Evolutionary conservation across 2,113 vertebrate species (phyloP).

Genomic region (Cryptoleucopteryx plumbea): DNA sequence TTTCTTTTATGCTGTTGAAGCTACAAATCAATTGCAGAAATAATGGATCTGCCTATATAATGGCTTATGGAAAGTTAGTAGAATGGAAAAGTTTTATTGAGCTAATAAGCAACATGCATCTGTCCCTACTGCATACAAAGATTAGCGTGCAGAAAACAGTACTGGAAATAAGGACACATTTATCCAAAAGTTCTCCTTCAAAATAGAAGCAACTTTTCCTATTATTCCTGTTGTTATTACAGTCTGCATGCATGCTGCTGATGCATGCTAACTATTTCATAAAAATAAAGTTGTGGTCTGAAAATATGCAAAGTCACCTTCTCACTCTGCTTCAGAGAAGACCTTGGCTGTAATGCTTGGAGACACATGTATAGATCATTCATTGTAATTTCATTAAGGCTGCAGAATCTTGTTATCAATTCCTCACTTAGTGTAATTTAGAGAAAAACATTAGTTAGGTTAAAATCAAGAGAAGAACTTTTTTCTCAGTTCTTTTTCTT

Average conservation of each 20-base stretch:
- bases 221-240: neutral
- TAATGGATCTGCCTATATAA: neutral
- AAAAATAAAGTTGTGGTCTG: constrained; percentile 6
- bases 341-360: neutral
- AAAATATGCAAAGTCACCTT: neutral
- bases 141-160: neutral
- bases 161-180: neutral
- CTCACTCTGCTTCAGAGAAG: neutral
- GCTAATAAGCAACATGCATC: neutral
- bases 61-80: neutral
- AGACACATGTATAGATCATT: neutral
- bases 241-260: neutral
- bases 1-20: neutral
- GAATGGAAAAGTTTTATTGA: neutral
- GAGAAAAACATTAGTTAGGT: neutral
- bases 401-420: neutral
- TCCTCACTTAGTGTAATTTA: neutral
- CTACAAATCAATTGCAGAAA: neutral
- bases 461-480: neutral
- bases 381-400: neutral
- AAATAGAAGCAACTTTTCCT: neutral
- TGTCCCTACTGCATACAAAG: neutral
- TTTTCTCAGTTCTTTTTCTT: neutral
- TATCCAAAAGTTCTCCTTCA: neutral
- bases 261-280: neutral